phyloP scores from a whole-genome alignment of 2,797 vertebrate species.

The Danio albolineatus region DNA sequence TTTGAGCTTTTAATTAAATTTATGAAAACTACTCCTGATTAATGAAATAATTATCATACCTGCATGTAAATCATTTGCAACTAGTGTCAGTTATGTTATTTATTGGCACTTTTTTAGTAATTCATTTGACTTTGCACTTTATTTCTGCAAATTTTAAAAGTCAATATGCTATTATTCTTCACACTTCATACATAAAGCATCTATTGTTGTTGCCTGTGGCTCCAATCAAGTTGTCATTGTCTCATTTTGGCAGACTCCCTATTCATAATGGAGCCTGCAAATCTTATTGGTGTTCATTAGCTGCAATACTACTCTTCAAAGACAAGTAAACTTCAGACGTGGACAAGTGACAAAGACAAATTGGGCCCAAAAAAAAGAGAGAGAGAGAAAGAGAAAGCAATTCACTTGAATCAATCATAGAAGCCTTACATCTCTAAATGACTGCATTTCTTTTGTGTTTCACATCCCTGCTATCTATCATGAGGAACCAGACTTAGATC shows the following conservation, averaged over 20 bases:
- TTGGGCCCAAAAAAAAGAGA: no score
- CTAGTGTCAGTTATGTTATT: no score
- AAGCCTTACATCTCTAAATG: constrained; percentile 16
- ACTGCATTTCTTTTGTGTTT: constrained; percentile 23
- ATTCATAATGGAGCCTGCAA: neutral
- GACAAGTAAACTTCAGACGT: constrained; percentile 8
- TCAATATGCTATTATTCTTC: neutral
- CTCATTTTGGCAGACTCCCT: constrained; percentile 5
- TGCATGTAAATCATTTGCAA: no score
- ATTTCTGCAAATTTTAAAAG: no score
- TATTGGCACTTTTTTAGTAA: no score
- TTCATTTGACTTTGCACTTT: no score
- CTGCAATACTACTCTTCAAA: neutral
- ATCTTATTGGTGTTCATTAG: neutral
- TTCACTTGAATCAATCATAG: neutral
- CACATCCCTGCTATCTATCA: constrained; percentile 29
- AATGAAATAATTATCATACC: no score
- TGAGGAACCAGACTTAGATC: constrained; percentile 46
- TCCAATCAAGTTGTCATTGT: constrained; percentile 2
- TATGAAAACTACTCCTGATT: no score
- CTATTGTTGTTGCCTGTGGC: constrained; percentile 2
- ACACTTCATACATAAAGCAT: neutral
- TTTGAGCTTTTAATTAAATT: no score
- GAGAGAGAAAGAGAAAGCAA: no score
- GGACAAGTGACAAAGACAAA: constrained; percentile 1